Conservation (phyloP, 2,888 invertebrate species). For the Drepanosiphum platanoidis region DNA sequence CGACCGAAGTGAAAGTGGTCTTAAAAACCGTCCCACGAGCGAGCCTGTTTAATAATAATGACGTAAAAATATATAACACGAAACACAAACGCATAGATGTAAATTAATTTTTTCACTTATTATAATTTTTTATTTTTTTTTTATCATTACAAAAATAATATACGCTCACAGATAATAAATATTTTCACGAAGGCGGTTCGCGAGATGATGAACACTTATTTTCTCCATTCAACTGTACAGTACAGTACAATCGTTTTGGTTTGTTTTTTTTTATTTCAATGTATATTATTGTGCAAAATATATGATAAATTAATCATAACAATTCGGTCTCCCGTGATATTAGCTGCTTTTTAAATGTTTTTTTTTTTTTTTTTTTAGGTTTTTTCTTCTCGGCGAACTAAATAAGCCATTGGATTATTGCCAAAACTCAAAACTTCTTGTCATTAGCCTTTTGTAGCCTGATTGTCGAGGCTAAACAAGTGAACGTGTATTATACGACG, state of each 20-base stretch:
- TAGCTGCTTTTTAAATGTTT: not conserved
- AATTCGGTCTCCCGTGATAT: not conserved
- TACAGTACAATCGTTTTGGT: not conserved
- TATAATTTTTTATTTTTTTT: conserved; percentile 34
- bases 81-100: conserved; percentile 21
- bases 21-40: conserved; percentile 53
- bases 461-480: conserved; percentile 43
- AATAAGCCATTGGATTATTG: conserved; percentile 25
- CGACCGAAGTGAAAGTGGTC: conserved; percentile 53
- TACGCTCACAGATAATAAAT: not conserved
- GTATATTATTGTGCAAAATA: not conserved
- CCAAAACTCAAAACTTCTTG: conserved; percentile 29
- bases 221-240: conserved; percentile 16
- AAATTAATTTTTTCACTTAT: conserved; percentile 42
- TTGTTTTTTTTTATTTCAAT: not conserved
- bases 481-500: conserved; percentile 24
- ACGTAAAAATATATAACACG: conserved; percentile 57
- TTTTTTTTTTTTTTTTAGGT: not conserved
- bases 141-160: conserved; percentile 6
- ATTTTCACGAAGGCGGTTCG: conserved; percentile 24
- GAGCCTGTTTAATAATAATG: conserved; percentile 56
- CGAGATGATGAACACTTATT: not conserved
- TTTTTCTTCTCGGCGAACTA: not conserved
- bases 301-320: not conserved
- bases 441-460: not conserved